Evolutionary conservation across 2,113 vertebrate genomes (phyloP).

Genomic region (Cettia cetti): DNA sequence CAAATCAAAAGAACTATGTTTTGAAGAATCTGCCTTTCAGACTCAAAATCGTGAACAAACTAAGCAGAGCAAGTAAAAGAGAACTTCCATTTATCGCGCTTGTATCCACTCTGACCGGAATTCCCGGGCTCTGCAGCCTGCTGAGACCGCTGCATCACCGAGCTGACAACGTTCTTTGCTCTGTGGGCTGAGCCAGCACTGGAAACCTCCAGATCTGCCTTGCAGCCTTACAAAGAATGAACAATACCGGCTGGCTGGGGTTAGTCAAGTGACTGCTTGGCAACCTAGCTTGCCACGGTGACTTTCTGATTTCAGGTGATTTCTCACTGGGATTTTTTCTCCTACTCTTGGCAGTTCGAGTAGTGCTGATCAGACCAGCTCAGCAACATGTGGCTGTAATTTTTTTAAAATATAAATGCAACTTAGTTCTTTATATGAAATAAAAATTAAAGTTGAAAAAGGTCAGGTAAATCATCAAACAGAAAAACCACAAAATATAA

Average conservation of each 20-base stretch:
- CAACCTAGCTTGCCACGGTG: background rate
- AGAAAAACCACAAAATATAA: background rate
- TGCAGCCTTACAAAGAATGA: background rate
- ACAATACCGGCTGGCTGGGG: accelerated
- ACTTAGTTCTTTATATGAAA: background rate
- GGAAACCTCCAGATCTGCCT: background rate
- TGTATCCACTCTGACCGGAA: background rate
- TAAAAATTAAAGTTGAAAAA: background rate
- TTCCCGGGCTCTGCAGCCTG: background rate
- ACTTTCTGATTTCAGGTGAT: background rate
- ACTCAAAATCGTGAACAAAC: background rate
- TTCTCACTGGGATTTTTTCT: background rate
- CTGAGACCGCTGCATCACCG: background rate
- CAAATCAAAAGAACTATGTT: background rate
- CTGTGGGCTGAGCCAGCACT: background rate
- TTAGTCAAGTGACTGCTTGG: background rate
- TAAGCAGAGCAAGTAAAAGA: background rate
- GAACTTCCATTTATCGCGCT: background rate
- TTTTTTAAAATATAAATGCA: background rate
- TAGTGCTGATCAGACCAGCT: background rate
- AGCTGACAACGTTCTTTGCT: background rate
- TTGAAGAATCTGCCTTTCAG: background rate
- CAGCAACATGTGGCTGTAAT: background rate
- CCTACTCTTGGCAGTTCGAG: background rate
- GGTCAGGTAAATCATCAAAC: background rate